Conservation (phyloP, 2,888 invertebrate genomes). For the Parnassius orleans region DNA sequence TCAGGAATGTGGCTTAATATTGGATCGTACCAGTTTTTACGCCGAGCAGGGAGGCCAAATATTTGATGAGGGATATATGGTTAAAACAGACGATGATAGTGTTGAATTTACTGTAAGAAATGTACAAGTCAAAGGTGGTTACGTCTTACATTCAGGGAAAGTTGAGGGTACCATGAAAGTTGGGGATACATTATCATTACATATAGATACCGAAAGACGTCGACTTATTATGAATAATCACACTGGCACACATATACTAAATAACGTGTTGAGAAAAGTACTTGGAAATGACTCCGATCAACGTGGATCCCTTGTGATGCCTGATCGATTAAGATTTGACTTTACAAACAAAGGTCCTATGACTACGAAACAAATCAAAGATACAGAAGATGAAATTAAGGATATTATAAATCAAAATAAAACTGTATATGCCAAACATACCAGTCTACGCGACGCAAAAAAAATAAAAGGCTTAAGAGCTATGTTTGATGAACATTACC, state of each 20-base stretch:
- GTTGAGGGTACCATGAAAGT: constrained; percentile 91
- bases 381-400: constrained; percentile 90
- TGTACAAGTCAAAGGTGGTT: constrained; percentile 97
- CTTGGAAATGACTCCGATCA: constrained; percentile 96
- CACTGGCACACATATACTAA: constrained; percentile 98
- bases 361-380: constrained; percentile 92
- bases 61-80: constrained; percentile 96
- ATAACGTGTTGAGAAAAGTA: constrained; percentile 95
- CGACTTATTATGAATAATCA: constrained; percentile 99
- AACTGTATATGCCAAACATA: constrained; percentile 93
- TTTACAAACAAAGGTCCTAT: constrained; percentile 97
- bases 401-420: constrained; percentile 88
- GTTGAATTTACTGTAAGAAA: constrained; percentile 96
- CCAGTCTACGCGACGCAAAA: constrained; percentile 91
- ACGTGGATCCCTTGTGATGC: constrained; percentile 97
- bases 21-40: constrained; percentile 97
- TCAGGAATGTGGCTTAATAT: constrained; percentile 93
- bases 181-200: constrained; percentile 91
- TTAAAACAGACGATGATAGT: constrained; percentile 90
- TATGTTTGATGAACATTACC: constrained; percentile 99
- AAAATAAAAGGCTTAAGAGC: constrained; percentile 95
- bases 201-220: constrained; percentile 92
- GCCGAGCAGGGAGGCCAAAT: constrained; percentile 99
- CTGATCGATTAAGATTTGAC: constrained; percentile 97
- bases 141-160: constrained; percentile 95